phyloP scores from a whole-genome alignment of 2,888 invertebrate genomes.

The Drosophila conformis region DNA sequence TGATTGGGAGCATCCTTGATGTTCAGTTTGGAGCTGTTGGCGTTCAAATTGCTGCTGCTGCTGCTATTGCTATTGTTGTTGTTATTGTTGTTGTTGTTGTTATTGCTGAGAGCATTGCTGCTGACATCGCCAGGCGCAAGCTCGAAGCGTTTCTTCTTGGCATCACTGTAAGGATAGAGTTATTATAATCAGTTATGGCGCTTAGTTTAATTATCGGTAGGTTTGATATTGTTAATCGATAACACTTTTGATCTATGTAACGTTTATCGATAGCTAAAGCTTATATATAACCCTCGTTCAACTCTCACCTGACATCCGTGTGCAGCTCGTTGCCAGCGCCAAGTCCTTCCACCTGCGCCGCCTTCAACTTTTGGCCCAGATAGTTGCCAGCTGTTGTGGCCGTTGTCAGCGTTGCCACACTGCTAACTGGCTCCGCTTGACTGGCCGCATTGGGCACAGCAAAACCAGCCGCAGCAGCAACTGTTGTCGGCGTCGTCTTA shows the following conservation, averaged over 20 bases:
- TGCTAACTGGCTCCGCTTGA: conserved; percentile 30
- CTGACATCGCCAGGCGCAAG: conserved; percentile 53
- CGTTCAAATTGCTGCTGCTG: conserved; percentile 48
- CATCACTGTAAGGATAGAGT: conserved; percentile 75
- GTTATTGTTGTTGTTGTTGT: conserved; percentile 41
- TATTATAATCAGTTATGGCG: background rate
- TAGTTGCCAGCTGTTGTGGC: conserved; percentile 81
- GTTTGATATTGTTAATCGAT: background rate
- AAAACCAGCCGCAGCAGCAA: conserved; percentile 20
- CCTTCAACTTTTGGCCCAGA: conserved; percentile 83
- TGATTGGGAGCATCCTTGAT: conserved; percentile 56
- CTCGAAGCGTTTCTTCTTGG: conserved; percentile 84
- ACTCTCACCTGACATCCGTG: conserved; percentile 81
- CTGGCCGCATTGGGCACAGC: conserved; percentile 40
- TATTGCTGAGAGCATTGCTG: conserved; percentile 59
- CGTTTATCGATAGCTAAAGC: background rate
- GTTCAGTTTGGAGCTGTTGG: conserved; percentile 36
- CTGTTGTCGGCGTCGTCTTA: conserved; percentile 34
- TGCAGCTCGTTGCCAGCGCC: conserved; percentile 81
- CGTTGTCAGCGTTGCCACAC: conserved; percentile 72
- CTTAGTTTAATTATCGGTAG: background rate
- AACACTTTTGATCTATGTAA: background rate
- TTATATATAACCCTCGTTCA: too few species aligned
- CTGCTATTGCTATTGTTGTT: conserved; percentile 51
- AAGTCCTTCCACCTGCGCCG: conserved; percentile 81